A percentile compares a stretch with the other conserved stretches of the same genome.
Conservation (phyloP, 1,140 invertebrate genomes). For the Trichogramma pretiosum region DNA sequence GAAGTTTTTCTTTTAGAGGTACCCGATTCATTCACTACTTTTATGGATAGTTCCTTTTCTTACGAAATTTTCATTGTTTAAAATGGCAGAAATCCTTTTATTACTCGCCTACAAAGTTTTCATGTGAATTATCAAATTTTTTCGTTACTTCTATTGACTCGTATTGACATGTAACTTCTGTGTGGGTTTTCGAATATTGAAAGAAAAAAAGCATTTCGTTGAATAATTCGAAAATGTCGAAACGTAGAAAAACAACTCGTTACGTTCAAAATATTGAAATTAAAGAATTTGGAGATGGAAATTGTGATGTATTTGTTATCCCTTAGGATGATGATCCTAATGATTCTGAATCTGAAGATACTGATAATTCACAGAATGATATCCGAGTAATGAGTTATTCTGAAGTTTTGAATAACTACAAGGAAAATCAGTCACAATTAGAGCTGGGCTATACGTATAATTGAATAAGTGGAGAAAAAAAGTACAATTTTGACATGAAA, state of each 20-base stretch:
- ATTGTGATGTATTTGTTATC: not conserved
- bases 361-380: not conserved
- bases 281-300: constrained; percentile 2
- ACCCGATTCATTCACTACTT: not conserved
- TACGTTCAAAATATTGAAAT: constrained; percentile 7
- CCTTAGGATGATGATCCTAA: constrained; percentile 5
- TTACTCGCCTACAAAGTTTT: not conserved
- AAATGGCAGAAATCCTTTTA: not conserved
- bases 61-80: not conserved
- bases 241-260: not conserved
- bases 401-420: not conserved
- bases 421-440: not conserved
- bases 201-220: not conserved
- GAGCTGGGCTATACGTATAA: not conserved
- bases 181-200: not conserved
- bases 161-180: not conserved
- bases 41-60: not conserved
- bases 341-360: constrained; percentile 3
- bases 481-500: not conserved
- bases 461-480: not conserved
- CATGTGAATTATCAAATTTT: not conserved
- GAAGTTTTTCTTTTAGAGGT: not conserved
- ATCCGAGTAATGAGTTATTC: not conserved
- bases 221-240: not conserved
- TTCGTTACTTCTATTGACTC: not conserved